Evolutionary conservation across 1,140 invertebrate genomes (phyloP), one percentile per base, ranked within the genome.

Genomic region (Trichoplusia ni): DNA sequence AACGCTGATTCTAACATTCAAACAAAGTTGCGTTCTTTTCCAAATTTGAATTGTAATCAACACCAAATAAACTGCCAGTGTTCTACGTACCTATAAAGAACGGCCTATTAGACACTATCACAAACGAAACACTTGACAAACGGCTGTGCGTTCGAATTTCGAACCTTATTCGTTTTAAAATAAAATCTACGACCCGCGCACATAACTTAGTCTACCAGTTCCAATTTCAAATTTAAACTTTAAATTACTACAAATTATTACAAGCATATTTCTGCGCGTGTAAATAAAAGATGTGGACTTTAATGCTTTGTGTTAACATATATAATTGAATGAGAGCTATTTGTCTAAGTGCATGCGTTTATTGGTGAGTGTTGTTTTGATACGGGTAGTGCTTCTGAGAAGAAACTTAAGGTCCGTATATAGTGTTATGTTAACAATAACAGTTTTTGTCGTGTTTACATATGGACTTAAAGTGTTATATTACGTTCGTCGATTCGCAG

Each of bases 351-450:
- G 35, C 27, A 65, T 51, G 59, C 64, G 7, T n/a, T 44, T 16
- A 38, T 44, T 58, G 46, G 65, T 46, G 31, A 35, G 49, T 69
- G 46, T 65, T 83, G 82, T 85, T 85, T 85, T 87, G 84, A 84
- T 84, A 88, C 70, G 62, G 68, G 64, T 73, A 75, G 67, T 54
- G 65, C 60, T 88, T 84, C 85, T 75, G 31, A 80, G 84, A 85
- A 87, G 77, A 79, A 77, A 82, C 75, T 79, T 71, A 69, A 81
- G 78, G 82, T 49, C 35, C 33, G 71, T 64, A 63, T 69, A 60
- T 59, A 71, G 75, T 85, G 73, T 84, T 75, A 42, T 14, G 71
- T 84, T 87, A 80, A 82, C 61, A 64, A 66, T 75, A 66, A 79
- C 60, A 60, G 40, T 35, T 60, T 60, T 60, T 60, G 40, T 47